Base-by-base conservation (phyloP, 2,888 invertebrate genomes). In the Hypsopygia costalis region DNA sequence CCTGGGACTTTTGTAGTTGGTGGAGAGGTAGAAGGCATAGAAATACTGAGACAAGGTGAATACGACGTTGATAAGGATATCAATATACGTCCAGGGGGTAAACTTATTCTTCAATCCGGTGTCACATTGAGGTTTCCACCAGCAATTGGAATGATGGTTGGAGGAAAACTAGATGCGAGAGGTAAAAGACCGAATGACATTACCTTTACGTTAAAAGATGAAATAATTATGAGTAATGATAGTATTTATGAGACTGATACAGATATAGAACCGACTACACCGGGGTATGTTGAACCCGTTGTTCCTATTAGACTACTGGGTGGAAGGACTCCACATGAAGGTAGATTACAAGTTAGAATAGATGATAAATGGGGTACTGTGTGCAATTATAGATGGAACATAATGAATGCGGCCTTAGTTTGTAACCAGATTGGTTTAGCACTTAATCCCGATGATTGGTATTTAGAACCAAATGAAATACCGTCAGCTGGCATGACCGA, bases 351-450 rank as follows among this genome's bases (percentile, higher is more conserved):
- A 88, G 92, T 98, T 0, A 92, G 93, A 60, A 88, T 98, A 6
- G 92, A 95, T 44, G 94, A 94, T 0, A 93, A 93, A 69, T 99
- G 99, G 99, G 99, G 99, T 25, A 98, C 98, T 0, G 96, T 99
- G 0, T 99, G 99, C 71, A 96, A 96, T 79, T 97, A 99, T 69
- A 96, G 95, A 33, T 99, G 99, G 98, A 97, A 94, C 32, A 93
- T 96, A 11, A 90, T 93, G 31, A 95, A 97, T 66, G 98, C 99
- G 0, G 96, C 98, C 0, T 81, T 99, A 34, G 97, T 96, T 0
- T 99, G 99, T 65, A 95, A 98, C 76, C 98, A 99, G 78, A 82
- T 99, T 48, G 99, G 99, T 0, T 90, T 97, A 46, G 95, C 95
- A 0, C 90, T 98, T 9, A 98, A 99, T 76, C 97, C 98, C 0